phyloP scores from a whole-genome alignment of 2,888 invertebrate genomes.

The Agriopis marginaria region DNA sequence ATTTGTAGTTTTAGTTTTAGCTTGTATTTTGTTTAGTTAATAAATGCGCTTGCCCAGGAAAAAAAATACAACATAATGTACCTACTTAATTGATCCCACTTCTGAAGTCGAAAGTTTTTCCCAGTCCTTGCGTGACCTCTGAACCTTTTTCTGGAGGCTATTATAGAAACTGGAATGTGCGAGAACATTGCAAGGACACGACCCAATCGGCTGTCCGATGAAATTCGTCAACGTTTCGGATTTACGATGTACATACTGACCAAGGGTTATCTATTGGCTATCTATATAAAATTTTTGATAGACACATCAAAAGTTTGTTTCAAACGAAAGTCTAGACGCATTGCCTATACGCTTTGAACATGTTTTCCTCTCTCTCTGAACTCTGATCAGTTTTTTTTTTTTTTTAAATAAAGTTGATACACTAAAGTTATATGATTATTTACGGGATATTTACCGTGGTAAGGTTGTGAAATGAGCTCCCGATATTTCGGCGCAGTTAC shows the following conservation, averaged over 20 bases:
- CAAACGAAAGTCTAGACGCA: no score
- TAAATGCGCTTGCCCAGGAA: no score
- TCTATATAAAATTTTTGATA: background rate
- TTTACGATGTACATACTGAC: background rate
- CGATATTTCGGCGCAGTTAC: no score
- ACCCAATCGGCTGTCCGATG: constrained; percentile 1
- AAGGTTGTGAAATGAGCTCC: no score
- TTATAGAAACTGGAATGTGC: constrained; percentile 2
- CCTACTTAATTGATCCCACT: background rate
- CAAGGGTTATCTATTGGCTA: background rate
- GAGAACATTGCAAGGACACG: background rate
- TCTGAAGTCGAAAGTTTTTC: constrained; percentile 2
- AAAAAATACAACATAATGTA: background rate
- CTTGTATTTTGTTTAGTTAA: no score
- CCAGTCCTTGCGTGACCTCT: background rate
- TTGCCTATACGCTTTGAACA: background rate
- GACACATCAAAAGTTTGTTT: background rate
- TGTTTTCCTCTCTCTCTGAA: background rate
- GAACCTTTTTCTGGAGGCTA: constrained; percentile 7
- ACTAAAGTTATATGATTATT: no score
- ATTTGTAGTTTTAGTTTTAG: no score
- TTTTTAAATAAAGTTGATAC: no score
- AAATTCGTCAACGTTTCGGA: constrained; percentile 1
- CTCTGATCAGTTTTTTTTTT: no score
- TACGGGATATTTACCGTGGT: no score